phyloP scores from a whole-genome alignment of 1,140 invertebrate species.

The Drepana arcuata region DNA sequence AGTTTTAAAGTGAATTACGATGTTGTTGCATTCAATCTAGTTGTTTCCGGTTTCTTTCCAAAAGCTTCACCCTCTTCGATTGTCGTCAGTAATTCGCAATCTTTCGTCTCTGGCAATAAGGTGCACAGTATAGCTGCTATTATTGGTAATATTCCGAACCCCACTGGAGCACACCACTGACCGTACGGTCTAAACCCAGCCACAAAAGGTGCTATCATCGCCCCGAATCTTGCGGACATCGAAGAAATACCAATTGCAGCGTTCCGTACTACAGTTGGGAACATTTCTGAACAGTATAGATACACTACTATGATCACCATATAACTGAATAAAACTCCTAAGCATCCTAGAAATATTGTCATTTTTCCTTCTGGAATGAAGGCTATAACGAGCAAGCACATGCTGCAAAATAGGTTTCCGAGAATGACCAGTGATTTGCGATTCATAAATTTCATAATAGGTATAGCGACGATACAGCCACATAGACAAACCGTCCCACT shows the following conservation, averaged over 20 bases:
- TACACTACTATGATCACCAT: conserved; percentile 77
- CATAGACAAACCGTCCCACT: conserved; percentile 75
- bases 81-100: conserved; percentile 81
- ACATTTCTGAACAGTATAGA: conserved; percentile 78
- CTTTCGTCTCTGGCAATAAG: conserved; percentile 82
- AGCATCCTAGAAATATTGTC: conserved; percentile 73
- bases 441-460: conserved; percentile 74
- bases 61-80: conserved; percentile 83
- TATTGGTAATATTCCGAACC: conserved; percentile 79
- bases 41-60: conserved; percentile 62
- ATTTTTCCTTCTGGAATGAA: conserved; percentile 60
- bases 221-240: conserved; percentile 78
- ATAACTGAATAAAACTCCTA: conserved; percentile 78
- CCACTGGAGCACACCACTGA: conserved; percentile 76
- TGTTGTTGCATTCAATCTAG: too few species aligned
- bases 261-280: conserved; percentile 79
- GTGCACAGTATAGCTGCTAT: conserved; percentile 76
- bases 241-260: conserved; percentile 77
- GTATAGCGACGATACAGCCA: conserved; percentile 75
- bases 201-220: conserved; percentile 77
- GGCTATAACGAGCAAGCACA: conserved; percentile 74
- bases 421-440: conserved; percentile 73
- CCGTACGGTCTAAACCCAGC: conserved; percentile 59
- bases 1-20: too few species aligned
- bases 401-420: conserved; percentile 70